Base-by-base conservation (phyloP, 2,888 invertebrate species). In the Lasius platythorax region DNA sequence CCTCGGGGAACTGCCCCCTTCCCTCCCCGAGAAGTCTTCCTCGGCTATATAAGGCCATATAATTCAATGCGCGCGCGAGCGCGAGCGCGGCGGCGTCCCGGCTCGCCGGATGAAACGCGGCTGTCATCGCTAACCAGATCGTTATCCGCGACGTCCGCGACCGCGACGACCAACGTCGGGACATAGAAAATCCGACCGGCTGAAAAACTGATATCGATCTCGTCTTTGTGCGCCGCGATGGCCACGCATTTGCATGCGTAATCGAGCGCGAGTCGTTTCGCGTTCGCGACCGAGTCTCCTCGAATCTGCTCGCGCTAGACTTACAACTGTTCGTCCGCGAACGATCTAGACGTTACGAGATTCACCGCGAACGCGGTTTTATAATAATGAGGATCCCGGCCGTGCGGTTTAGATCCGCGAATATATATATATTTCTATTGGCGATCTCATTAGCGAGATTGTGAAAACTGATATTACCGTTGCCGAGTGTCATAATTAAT, bases 11-110 rank as follows among this genome's bases (percentile, higher is more conserved):
- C 50, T 78, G 56, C 85, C 87, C 88, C 87, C 84, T 89, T 87
- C 88, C 88, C 88, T 89, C 88, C 87, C 81, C 86, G 79, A 72
- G 74, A 83, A 73, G 82, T 50, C 78, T n/a, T 61, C 63, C 68
- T 61, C 74, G 73, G 67, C 89, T 88, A 82, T 90, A 86, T 85
- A 89, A 87, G 91, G 89, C 46, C 82, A 76, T 87, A 87, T 90
- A 88, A 89, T 92, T 91, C 91, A 87, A 88, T 87, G 87, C 84
- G 67, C 87, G 78, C 68, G 46, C 23, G 23, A 23, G 23, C 23
- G 23, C 23, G 23, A 46, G 43, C 72, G 53, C 56, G 28, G 61
- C 75, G 63, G 82, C 40, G 28, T 86, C 86, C 82, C 85, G 82
- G 64, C 75, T 8, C 67, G 73, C 78, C 72, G 79, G 82, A 85